A percentile compares a stretch with the other conserved stretches of the same genome.
phyloP scores from a whole-genome alignment of 1,140 invertebrate genomes.

The Meteorus sp. region DNA sequence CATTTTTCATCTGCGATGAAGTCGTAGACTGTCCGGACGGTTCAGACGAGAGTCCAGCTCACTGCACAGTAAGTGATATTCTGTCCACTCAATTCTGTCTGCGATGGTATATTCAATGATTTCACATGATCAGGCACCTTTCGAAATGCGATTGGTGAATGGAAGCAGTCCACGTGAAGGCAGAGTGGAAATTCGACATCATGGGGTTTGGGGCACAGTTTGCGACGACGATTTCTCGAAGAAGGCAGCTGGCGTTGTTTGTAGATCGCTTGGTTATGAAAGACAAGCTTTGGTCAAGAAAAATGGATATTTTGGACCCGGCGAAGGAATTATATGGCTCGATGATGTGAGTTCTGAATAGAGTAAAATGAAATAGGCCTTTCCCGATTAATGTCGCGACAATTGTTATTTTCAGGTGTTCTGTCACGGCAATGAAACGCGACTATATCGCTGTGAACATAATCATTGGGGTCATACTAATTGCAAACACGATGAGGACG shows the following conservation, averaged over 20 bases:
- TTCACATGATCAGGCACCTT: slow-evolving; percentile 57
- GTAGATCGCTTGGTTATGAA: slow-evolving; percentile 65
- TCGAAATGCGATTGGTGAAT: slow-evolving; percentile 66
- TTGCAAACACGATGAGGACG: slow-evolving; percentile 77
- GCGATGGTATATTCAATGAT: slow-evolving; percentile 11
- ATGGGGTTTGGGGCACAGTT: slow-evolving; percentile 75
- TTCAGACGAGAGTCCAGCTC: slow-evolving; percentile 66
- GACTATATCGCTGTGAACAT: slow-evolving; percentile 66
- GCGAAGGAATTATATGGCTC: slow-evolving; percentile 72
- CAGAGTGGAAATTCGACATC: slow-evolving; percentile 70
- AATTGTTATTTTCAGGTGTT: slow-evolving; percentile 61
- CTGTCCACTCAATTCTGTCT: not conserved
- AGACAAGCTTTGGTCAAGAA: slow-evolving; percentile 62
- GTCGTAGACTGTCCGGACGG: slow-evolving; percentile 70
- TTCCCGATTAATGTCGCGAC: too few relatives aligned
- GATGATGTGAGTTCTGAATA: slow-evolving; percentile 63
- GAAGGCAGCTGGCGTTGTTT: slow-evolving; percentile 68
- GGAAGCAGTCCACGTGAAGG: slow-evolving; percentile 65
- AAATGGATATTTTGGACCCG: slow-evolving; percentile 56
- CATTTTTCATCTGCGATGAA: slow-evolving; percentile 70
- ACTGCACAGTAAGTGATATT: slow-evolving; percentile 63
- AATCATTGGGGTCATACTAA: slow-evolving; percentile 72
- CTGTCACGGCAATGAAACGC: slow-evolving; percentile 71
- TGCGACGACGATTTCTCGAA: slow-evolving; percentile 78
- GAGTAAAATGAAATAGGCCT: too few relatives aligned